A percentile compares a stretch with the other conserved stretches of the same genome.
phyloP scores from a whole-genome alignment of 1,140 invertebrate genomes.

The Tetranychus urticae region DNA sequence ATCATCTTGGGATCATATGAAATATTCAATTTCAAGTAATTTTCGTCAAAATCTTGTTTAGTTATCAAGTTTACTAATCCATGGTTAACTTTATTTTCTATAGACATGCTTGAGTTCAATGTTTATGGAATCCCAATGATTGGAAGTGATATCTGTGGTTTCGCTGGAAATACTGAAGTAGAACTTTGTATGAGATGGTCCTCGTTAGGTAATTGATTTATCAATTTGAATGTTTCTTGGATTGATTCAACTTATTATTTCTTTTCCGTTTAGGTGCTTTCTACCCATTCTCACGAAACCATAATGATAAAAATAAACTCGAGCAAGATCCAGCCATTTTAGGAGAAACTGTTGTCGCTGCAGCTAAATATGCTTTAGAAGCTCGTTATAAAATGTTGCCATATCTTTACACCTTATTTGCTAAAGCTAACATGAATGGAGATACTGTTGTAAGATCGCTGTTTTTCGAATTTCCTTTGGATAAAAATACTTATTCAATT shows the following conservation, averaged over 20 bases:
- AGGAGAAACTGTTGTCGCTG: conserved; percentile 35
- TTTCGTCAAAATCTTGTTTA: not conserved
- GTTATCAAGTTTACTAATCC: not conserved
- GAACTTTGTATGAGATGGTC: conserved; percentile 49
- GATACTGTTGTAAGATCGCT: not conserved
- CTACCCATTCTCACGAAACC: conserved; percentile 48
- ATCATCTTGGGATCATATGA: conserved; percentile 24
- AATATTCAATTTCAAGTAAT: conserved; percentile 23
- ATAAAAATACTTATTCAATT: conserved; percentile 38
- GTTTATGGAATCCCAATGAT: conserved; percentile 41
- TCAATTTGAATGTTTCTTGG: not conserved
- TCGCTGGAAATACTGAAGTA: conserved; percentile 15
- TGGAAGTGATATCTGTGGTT: conserved; percentile 23
- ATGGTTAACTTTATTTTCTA: conserved; percentile 38
- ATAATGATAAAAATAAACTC: conserved; percentile 44
- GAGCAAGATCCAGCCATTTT: conserved; percentile 22
- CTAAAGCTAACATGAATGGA: not conserved
- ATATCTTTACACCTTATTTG: conserved; percentile 32
- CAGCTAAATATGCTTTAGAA: conserved; percentile 33
- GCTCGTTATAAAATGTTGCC: conserved; percentile 49
- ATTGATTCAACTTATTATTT: conserved; percentile 28
- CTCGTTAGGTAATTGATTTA: not conserved
- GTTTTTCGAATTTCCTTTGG: conserved; percentile 22
- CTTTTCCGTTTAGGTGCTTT: conserved; percentile 19
- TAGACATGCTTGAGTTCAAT: conserved; percentile 41